Evolutionary conservation across 2,113 vertebrate species (phyloP).

Genomic region (Synodontis membranacea): DNA sequence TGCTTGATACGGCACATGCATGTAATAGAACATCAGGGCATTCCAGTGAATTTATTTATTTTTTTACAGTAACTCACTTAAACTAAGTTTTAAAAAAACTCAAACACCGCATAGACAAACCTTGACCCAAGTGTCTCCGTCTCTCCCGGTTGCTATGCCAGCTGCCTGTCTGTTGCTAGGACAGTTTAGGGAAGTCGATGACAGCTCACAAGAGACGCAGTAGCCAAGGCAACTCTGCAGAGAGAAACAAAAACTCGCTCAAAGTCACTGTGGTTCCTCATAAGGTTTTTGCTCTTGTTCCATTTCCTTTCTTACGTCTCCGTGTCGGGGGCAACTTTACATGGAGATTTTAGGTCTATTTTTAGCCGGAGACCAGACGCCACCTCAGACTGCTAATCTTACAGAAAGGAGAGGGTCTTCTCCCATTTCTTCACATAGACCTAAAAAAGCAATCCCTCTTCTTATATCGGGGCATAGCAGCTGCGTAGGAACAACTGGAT

Average conservation of each 20-base stretch:
- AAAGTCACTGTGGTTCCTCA: conserved; percentile 14
- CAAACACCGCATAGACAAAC: neutral
- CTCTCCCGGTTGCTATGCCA: conserved; percentile 36
- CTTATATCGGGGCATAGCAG: neutral
- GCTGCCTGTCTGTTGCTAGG: conserved; percentile 42
- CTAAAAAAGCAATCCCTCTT: neutral
- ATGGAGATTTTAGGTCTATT: neutral
- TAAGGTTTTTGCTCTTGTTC: conserved; percentile 7
- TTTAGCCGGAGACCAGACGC: conserved; percentile 5
- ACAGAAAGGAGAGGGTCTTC: neutral
- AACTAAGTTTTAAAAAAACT: neutral
- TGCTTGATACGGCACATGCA: neutral
- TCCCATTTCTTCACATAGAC: conserved; percentile 1
- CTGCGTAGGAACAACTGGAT: no score
- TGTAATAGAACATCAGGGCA: neutral
- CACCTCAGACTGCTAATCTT: conserved; percentile 15
- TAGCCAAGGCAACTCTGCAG: conserved; percentile 44
- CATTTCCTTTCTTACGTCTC: conserved; percentile 5
- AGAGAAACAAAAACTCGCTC: conserved; percentile 25
- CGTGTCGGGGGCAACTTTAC: neutral
- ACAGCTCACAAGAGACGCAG: conserved; percentile 29
- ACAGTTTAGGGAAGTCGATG: conserved; percentile 16
- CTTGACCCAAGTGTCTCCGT: conserved; percentile 1
- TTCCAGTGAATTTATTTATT: neutral
- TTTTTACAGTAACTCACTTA: neutral